Evolutionary conservation across 2,888 invertebrate species (phyloP).

Genomic region (Sarcophaga variegata): DNA sequence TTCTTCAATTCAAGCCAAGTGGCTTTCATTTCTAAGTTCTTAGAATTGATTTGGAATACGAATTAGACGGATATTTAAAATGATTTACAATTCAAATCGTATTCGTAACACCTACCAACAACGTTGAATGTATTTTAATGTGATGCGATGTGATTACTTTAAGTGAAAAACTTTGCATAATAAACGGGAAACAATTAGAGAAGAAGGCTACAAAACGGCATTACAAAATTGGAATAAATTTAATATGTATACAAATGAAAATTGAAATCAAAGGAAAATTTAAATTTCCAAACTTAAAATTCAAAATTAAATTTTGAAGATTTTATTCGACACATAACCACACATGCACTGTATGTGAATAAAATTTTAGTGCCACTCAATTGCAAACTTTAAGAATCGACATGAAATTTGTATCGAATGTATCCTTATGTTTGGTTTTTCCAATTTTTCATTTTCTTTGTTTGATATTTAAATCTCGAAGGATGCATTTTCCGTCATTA

Average conservation of each 20-base stretch:
- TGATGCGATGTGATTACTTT: background rate
- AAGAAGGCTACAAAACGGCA: background rate
- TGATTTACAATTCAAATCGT: conserved; percentile 19
- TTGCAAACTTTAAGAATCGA: too few species aligned
- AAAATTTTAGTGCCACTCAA: too few species aligned
- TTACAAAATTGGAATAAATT: background rate
- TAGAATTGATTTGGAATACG: background rate
- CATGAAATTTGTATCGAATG: too few species aligned
- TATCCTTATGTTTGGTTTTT: too few species aligned
- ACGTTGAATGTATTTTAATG: too few species aligned
- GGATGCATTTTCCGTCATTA: background rate
- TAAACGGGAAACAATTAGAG: conserved; percentile 9
- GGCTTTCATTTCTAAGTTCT: background rate
- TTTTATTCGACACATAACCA: background rate
- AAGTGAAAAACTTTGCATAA: background rate
- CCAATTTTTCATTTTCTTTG: too few species aligned
- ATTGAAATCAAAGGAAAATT: background rate
- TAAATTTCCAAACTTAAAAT: background rate
- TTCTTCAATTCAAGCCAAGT: background rate
- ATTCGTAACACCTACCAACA: background rate
- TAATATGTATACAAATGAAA: background rate
- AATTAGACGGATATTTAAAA: conserved; percentile 16
- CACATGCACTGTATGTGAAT: too few species aligned
- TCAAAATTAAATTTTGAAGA: background rate
- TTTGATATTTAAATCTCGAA: background rate